Conservation (phyloP, 2,113 vertebrate genomes). For the Lepidothrix coronata region DNA sequence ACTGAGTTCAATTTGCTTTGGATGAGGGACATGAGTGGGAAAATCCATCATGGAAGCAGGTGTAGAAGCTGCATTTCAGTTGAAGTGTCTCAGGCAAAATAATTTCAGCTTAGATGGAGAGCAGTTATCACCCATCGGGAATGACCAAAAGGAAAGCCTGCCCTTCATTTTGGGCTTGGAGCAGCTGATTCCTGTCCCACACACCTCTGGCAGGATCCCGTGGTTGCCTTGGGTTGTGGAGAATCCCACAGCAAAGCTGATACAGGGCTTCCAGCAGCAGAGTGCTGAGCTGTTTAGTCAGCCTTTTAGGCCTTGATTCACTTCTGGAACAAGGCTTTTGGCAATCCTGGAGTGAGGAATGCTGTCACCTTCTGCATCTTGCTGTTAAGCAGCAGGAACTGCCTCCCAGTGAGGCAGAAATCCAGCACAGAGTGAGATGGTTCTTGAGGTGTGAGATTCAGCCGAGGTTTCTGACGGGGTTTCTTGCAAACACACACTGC, state of each 20-base stretch:
- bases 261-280: fast-evolving
- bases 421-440: fast-evolving
- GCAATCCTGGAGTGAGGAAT: not conserved
- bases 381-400: not conserved
- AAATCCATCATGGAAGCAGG: not conserved
- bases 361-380: not conserved
- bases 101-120: not conserved
- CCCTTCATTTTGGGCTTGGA: not conserved
- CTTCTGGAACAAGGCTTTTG: not conserved
- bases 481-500: not conserved
- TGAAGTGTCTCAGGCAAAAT: not conserved
- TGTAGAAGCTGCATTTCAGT: not conserved
- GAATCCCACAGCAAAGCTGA: not conserved
- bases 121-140: not conserved
- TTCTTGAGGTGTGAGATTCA: not conserved
- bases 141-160: not conserved
- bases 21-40: not conserved
- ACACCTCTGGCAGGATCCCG: not conserved
- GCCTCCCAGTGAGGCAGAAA: not conserved
- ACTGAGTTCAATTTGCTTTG: not conserved
- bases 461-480: not conserved
- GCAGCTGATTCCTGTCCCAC: not conserved
- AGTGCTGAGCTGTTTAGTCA: fast-evolving
- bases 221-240: not conserved
- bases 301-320: not conserved